Conservation (phyloP, 2,113 vertebrate species). For the Menidia beryllina region DNA sequence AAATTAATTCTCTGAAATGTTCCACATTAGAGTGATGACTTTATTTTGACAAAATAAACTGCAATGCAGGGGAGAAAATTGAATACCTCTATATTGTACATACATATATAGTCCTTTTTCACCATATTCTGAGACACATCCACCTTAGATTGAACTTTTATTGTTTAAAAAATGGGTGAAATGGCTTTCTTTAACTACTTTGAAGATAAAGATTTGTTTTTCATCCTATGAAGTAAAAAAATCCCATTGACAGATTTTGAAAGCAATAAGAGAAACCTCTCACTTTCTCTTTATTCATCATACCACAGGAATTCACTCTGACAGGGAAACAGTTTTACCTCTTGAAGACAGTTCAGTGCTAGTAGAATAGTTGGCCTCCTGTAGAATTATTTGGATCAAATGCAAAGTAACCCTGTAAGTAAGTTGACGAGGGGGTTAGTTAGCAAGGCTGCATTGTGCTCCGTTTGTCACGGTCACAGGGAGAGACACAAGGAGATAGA, state of each 20-base stretch:
- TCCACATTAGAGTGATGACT: constrained; percentile 16
- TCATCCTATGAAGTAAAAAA: background rate
- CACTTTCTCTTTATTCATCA: background rate
- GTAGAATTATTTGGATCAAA: constrained; percentile 28
- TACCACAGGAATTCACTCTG: no score
- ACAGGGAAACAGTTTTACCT: background rate
- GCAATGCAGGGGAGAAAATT: background rate
- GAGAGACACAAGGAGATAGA: constrained; percentile 28
- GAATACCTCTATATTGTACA: background rate
- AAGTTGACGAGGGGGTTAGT: constrained; percentile 66
- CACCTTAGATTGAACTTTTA: background rate
- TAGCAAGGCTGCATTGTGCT: constrained; percentile 34
- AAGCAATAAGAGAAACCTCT: background rate
- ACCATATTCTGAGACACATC: background rate
- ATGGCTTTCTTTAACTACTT: background rate
- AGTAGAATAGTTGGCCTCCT: background rate
- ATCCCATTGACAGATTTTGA: background rate
- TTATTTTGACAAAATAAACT: constrained; percentile 19
- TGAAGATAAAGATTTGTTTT: background rate
- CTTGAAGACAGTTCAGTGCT: constrained; percentile 1
- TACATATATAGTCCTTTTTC: constrained; percentile 1
- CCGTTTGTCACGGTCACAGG: constrained; percentile 45
- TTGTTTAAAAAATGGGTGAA: background rate
- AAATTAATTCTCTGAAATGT: constrained; percentile 28
- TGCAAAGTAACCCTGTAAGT: constrained; percentile 40